Evolutionary conservation across 2,797 vertebrate genomes (phyloP).

Genomic region (Manis javanica): DNA sequence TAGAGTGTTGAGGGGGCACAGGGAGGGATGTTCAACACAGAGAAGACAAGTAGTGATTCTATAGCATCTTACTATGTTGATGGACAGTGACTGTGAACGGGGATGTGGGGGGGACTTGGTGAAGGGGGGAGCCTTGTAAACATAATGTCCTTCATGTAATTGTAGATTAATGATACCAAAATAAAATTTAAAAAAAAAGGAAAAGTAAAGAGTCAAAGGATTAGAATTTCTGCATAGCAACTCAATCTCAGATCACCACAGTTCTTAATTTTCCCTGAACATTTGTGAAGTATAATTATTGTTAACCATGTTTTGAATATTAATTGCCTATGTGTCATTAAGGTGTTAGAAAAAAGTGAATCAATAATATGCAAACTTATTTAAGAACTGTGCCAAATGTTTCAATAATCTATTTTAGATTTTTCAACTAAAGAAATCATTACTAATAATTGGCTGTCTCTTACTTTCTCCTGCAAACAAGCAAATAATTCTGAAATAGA

Average conservation of each 20-base stretch:
- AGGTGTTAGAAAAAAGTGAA: slow-evolving; percentile 78
- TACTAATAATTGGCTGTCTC: slow-evolving; percentile 80
- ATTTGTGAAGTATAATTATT: slow-evolving; percentile 83
- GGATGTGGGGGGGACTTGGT: too few species aligned
- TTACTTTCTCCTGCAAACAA: slow-evolving; percentile 79
- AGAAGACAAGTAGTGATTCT: too few species aligned
- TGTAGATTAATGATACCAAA: too few species aligned
- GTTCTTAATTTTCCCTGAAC: slow-evolving; percentile 74
- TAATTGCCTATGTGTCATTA: slow-evolving; percentile 83
- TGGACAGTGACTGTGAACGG: too few species aligned
- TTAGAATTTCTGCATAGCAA: slow-evolving; percentile 73
- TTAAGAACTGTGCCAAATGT: slow-evolving; percentile 84
- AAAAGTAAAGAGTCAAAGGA: slow-evolving; percentile 54
- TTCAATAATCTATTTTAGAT: slow-evolving; percentile 81
- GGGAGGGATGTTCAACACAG: too few species aligned
- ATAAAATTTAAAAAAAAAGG: neutral
- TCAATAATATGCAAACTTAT: slow-evolving; percentile 80
- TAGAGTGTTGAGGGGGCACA: too few species aligned
- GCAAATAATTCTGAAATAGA: slow-evolving; percentile 72
- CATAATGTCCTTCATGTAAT: too few species aligned
- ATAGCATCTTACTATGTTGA: too few species aligned
- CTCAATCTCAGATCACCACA: slow-evolving; percentile 74
- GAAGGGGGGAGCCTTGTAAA: too few species aligned
- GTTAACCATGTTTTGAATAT: slow-evolving; percentile 83
- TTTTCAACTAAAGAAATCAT: slow-evolving; percentile 83